Evolutionary conservation across 2,797 vertebrate species (phyloP), one percentile per base, ranked within the genome.

Genomic region (Trematomus bernacchii): DNA sequence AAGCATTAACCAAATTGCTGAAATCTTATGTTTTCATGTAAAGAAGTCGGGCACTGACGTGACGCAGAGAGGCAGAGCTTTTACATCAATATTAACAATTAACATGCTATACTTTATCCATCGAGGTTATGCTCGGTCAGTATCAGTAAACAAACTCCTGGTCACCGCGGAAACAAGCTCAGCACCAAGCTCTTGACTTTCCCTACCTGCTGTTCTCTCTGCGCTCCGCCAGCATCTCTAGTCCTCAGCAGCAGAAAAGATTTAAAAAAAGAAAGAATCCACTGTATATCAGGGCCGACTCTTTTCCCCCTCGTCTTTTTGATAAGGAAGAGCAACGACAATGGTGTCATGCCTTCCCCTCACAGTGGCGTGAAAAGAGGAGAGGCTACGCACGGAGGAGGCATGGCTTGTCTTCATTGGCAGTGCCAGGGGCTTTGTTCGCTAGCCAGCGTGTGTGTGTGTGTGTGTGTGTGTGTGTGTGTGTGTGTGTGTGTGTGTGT

Each of bases 131-230:
- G 27, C 27, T 27, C 27, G 4, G 11, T 42, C 67, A 42, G 44
- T 42, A 82, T 73, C 79, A 73, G 87, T 89, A 92, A 94, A 94
- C 92, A 93, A 91, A 77, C 77, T 51, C 9, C 59, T 18, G 63
- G 90, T 94, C 82, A 33, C 93, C 87, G 80, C 77, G 75, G 91
- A 88, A 87, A 94, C 90, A 42, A 37, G 73, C 86, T 88, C 85
- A 86, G 88, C 85, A 82, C 69, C 85, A 60, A 42, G 68, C 66
- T 86, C 62, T 73, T 71, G 64, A 74, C 82, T 87, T 86, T 72
- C 27, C 91, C 85, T 95, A 95, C 95, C 95, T 95, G 88, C 92
- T 91, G 87, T 92, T 95, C 79, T 94, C 93, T 87, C 89, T 87
- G 72, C 89, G 90, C 79, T 94, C 94, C 10, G 94, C 93, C 85